phyloP scores from a whole-genome alignment of 2,113 vertebrate species.

The Lophochroa leadbeateri region DNA sequence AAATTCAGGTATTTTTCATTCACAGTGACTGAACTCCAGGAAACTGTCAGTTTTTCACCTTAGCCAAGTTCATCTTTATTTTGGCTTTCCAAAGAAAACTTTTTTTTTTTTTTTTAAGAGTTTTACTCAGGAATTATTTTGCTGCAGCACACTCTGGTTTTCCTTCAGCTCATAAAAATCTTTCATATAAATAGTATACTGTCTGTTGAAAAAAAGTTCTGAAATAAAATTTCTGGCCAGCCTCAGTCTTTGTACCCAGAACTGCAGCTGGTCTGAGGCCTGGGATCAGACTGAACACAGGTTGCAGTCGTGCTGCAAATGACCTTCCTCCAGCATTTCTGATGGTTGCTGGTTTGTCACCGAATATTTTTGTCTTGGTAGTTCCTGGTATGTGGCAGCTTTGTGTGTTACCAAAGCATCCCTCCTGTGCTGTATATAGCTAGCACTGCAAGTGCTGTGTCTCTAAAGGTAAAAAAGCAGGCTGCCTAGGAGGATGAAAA shows the following conservation, averaged over 20 bases:
- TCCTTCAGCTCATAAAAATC: neutral
- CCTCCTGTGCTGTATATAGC: neutral
- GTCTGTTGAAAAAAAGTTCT: neutral
- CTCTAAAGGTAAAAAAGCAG: neutral
- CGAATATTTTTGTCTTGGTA: neutral
- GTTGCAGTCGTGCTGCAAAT: neutral
- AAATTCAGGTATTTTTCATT: neutral
- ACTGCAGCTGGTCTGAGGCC: neutral
- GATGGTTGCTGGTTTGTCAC: neutral
- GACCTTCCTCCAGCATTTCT: neutral
- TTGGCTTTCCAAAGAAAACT: neutral
- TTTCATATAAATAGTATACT: neutral
- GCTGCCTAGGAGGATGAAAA: neutral
- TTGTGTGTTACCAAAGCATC: neutral
- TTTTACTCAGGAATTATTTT: neutral
- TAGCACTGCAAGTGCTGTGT: neutral
- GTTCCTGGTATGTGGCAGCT: neutral
- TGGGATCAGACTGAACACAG: neutral
- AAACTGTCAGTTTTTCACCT: neutral
- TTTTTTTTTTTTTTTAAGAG: neutral
- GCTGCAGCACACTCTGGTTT: neutral
- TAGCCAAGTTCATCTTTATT: neutral
- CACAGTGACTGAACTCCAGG: neutral
- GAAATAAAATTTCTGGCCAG: neutral
- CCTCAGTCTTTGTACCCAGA: neutral